Percentiles rank a stretch among this genome's conserved stretches.
Evolutionary conservation across 1,140 invertebrate genomes (phyloP).

Genomic region (Pseudomyrmex sp.): DNA sequence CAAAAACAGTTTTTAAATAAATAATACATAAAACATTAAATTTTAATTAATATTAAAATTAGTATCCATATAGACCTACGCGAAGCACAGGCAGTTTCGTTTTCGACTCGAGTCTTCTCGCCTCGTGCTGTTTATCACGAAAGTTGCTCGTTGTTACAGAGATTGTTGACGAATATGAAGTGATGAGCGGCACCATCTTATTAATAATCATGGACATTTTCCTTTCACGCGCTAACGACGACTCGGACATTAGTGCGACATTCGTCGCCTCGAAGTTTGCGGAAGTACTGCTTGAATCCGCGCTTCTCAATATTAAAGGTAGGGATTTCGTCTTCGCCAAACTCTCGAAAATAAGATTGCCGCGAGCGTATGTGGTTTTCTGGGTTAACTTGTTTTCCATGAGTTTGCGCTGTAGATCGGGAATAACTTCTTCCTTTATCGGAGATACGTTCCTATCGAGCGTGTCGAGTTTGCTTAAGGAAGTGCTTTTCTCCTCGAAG

Average conservation of each 20-base stretch:
- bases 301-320: constrained; percentile 42
- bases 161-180: background rate
- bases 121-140: background rate
- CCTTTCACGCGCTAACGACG: constrained; percentile 51
- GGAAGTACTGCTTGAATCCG: background rate
- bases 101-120: constrained; percentile 19
- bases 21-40: too few relatives aligned
- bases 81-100: constrained; percentile 30
- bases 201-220: constrained; percentile 64
- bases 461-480: background rate
- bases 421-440: constrained; percentile 29
- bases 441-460: constrained; percentile 5
- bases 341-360: background rate
- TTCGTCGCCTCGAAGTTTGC: background rate
- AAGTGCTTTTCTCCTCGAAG: background rate
- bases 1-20: too few relatives aligned
- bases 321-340: constrained; percentile 54
- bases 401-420: background rate
- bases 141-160: constrained; percentile 7
- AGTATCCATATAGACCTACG: constrained; percentile 27
- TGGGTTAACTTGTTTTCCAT: constrained; percentile 9
- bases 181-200: constrained; percentile 46
- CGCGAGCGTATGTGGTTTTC: background rate
- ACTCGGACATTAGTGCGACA: constrained; percentile 36
- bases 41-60: background rate